A percentile compares a stretch with the other conserved stretches of the same genome.
phyloP scores from a whole-genome alignment of 2,888 invertebrate genomes.

The Artemia sinica region DNA sequence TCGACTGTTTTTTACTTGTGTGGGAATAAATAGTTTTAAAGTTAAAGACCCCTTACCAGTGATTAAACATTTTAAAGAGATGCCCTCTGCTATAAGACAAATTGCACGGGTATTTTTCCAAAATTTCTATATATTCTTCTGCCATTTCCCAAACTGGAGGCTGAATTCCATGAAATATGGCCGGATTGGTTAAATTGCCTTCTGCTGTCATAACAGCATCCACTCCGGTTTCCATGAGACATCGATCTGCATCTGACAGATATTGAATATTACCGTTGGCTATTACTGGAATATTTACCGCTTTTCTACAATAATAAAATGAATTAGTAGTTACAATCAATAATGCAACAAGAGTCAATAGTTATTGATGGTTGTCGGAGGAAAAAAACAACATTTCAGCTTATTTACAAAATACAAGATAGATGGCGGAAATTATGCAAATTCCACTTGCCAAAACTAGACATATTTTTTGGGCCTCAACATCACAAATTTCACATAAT shows the following conservation, averaged over 20 bases:
- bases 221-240: constrained; percentile 65
- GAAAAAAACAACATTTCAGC: no score
- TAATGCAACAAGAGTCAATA: no score
- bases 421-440: no score
- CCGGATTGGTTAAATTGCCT: constrained; percentile 95
- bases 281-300: constrained; percentile 76
- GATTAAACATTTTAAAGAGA: constrained; percentile 87
- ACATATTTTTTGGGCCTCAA: no score
- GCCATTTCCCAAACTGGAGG: constrained; percentile 81
- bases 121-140: constrained; percentile 64
- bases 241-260: constrained; percentile 63
- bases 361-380: no score
- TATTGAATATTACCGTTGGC: constrained; percentile 96
- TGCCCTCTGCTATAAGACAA: constrained; percentile 80
- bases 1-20: no score
- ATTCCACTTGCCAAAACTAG: no score
- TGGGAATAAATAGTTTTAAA: no score
- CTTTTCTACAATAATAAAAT: constrained; percentile 41
- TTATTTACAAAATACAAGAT: no score
- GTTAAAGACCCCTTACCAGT: constrained; percentile 41
- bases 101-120: constrained; percentile 66
- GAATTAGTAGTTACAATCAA: no score
- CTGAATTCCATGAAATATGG: constrained; percentile 52
- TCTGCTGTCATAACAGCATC: constrained; percentile 80
- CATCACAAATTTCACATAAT: no score